Percentiles rank a stretch among this genome's conserved stretches.
Evolutionary conservation across 1,140 invertebrate genomes (phyloP).

Genomic region (Ostrea edulis): DNA sequence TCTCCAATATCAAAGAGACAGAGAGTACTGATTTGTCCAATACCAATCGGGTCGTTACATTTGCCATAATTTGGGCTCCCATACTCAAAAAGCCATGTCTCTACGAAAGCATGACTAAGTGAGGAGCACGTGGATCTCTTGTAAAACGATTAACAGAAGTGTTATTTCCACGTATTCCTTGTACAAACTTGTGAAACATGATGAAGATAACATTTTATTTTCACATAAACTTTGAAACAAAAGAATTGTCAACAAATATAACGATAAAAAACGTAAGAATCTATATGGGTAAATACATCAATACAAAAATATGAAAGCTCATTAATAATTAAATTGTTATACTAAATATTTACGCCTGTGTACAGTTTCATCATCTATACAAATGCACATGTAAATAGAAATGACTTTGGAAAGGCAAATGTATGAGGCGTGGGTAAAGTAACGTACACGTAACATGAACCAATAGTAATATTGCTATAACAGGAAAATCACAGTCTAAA

Average conservation of each 20-base stretch:
- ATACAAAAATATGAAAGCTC: conserved; percentile 33
- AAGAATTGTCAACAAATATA: conserved; percentile 10
- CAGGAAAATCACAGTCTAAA: background rate
- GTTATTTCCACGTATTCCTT: too few relatives aligned
- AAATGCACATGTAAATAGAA: background rate
- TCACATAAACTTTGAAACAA: background rate
- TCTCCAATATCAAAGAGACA: too few relatives aligned
- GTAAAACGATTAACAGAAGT: too few relatives aligned
- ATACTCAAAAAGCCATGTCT: too few relatives aligned
- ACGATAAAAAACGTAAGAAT: conserved; percentile 19
- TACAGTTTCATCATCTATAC: background rate
- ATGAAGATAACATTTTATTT: conserved; percentile 19
- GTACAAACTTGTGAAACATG: background rate
- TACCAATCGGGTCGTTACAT: too few relatives aligned
- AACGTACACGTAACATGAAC: background rate
- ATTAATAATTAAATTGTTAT: background rate
- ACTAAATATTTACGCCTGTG: background rate
- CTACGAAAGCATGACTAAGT: too few relatives aligned
- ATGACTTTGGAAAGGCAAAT: background rate
- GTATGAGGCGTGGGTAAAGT: background rate
- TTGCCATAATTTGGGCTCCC: too few relatives aligned
- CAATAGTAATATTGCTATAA: background rate
- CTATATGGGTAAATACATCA: background rate
- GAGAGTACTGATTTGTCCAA: too few relatives aligned
- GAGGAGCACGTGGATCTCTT: too few relatives aligned